A percentile compares a stretch with the other conserved stretches of the same genome.
These are phyloP conservation scores for Popillia japonica DNA, from an alignment of 1,140 invertebrate genomes.

Conservation along the genomic window DNA sequence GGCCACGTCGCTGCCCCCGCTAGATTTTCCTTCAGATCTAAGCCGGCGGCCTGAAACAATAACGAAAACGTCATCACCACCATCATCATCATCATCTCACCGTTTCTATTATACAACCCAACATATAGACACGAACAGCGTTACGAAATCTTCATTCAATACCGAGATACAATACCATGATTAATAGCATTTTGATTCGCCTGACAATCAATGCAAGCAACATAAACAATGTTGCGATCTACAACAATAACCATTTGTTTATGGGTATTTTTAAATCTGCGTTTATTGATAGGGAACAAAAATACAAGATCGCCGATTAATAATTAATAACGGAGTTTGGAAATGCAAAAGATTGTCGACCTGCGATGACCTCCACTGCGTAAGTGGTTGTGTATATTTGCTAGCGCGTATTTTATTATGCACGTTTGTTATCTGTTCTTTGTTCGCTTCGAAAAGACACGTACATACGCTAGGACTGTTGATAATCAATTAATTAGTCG, in stretches of 20 bases:
- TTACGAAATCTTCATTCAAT: not conserved
- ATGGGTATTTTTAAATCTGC: not conserved
- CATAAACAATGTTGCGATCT: constrained; percentile 18
- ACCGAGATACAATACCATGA: not conserved
- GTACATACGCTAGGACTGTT: not conserved
- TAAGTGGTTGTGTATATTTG: not conserved
- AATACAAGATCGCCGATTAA: constrained; percentile 4
- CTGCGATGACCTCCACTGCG: not conserved
- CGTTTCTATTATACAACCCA: not conserved
- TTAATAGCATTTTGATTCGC: constrained; percentile 21
- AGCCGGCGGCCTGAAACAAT: constrained; percentile 66
- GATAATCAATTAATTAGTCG: constrained; percentile 21
- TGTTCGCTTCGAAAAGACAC: not conserved
- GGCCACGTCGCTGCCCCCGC: constrained; percentile 83
- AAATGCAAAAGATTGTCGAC: constrained; percentile 2
- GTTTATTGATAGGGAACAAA: not conserved
- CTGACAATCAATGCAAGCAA: not conserved
- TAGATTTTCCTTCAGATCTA: constrained; percentile 88
- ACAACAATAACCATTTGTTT: constrained; percentile 26
- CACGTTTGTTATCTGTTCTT: not conserved
- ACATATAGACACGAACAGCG: not conserved
- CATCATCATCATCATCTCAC: not conserved
- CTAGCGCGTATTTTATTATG: not conserved
- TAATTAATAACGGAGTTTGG: not conserved
- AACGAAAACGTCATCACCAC: constrained; percentile 3